phyloP scores from a whole-genome alignment of 2,888 invertebrate species.

The Automeris io region DNA sequence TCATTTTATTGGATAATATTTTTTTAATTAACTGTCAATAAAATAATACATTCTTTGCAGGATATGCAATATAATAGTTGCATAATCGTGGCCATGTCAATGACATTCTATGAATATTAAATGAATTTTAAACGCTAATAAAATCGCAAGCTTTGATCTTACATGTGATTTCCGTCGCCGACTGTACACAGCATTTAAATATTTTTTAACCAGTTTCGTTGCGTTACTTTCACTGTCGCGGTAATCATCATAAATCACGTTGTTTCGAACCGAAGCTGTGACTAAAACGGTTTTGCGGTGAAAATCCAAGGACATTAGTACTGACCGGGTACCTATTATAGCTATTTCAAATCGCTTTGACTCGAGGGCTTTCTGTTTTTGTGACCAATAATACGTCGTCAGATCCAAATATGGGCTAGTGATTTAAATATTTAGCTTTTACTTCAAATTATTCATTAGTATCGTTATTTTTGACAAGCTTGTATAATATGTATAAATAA shows the following conservation, averaged over 20 bases:
- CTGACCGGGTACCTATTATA: not conserved
- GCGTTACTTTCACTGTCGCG: slow-evolving; percentile 52
- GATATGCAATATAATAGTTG: too few relatives aligned
- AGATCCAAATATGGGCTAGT: too few relatives aligned
- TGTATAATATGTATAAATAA: too few relatives aligned
- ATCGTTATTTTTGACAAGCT: too few relatives aligned
- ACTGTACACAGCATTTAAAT: slow-evolving; percentile 15
- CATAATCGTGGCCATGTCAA: not conserved
- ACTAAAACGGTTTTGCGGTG: slow-evolving; percentile 32
- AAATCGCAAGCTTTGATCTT: not conserved
- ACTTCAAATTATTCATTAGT: too few relatives aligned
- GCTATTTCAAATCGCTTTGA: not conserved
- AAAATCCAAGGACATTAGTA: slow-evolving; percentile 32
- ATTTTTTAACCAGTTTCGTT: slow-evolving; percentile 33
- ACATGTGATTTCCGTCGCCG: not conserved
- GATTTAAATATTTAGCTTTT: too few relatives aligned
- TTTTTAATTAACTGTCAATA: too few relatives aligned
- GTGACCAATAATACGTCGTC: too few relatives aligned
- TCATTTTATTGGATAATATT: too few relatives aligned
- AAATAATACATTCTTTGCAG: too few relatives aligned
- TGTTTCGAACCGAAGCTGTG: slow-evolving; percentile 26
- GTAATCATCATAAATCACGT: slow-evolving; percentile 53
- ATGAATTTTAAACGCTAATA: not conserved
- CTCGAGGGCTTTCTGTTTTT: too few relatives aligned
- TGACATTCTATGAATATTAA: not conserved